These are phyloP conservation scores for Orussus abietinus DNA, from an alignment of 1,140 invertebrate genomes.

Conservation along the genomic window DNA sequence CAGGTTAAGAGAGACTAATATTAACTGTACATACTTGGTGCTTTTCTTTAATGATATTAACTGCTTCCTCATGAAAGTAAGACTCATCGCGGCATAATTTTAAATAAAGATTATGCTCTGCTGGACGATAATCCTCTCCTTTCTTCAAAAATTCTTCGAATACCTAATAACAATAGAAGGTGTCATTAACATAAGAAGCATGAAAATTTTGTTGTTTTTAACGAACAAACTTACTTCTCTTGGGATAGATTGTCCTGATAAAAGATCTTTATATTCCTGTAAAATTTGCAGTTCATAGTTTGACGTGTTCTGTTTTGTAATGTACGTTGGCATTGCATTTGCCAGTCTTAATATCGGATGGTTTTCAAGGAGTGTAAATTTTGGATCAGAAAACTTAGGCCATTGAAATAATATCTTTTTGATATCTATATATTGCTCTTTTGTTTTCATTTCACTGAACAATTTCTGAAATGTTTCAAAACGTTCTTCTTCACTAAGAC, in stretches of 20 bases:
- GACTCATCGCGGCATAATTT: constrained; percentile 32
- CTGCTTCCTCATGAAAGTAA: constrained; percentile 33
- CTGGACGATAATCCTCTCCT: constrained; percentile 22
- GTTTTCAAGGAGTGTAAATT: constrained; percentile 27
- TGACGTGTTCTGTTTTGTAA: constrained; percentile 15
- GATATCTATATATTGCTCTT: constrained; percentile 31
- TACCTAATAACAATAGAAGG: constrained; percentile 22
- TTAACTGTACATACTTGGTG: constrained; percentile 28
- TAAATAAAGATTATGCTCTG: constrained; percentile 37
- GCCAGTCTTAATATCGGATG: constrained; percentile 37
- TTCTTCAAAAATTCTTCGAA: constrained; percentile 35
- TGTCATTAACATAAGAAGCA: constrained; percentile 5
- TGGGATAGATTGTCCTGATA: constrained; percentile 25
- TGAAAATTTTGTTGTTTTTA: constrained; percentile 6
- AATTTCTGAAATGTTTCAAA: constrained; percentile 32
- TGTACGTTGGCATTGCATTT: constrained; percentile 20
- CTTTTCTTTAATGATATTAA: constrained; percentile 35
- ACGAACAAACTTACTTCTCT: constrained; percentile 27
- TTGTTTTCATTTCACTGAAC: constrained; percentile 26
- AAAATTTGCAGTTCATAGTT: constrained; percentile 27
- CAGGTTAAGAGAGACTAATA: constrained; percentile 2
- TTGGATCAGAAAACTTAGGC: constrained; percentile 31
- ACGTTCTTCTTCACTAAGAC: constrained; percentile 38
- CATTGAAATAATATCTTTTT: constrained; percentile 34
- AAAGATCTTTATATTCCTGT: constrained; percentile 39